A percentile compares a stretch with the other conserved stretches of the same genome.
phyloP scores from a whole-genome alignment of 2,888 invertebrate species.

The Teleogryllus oceanicus region DNA sequence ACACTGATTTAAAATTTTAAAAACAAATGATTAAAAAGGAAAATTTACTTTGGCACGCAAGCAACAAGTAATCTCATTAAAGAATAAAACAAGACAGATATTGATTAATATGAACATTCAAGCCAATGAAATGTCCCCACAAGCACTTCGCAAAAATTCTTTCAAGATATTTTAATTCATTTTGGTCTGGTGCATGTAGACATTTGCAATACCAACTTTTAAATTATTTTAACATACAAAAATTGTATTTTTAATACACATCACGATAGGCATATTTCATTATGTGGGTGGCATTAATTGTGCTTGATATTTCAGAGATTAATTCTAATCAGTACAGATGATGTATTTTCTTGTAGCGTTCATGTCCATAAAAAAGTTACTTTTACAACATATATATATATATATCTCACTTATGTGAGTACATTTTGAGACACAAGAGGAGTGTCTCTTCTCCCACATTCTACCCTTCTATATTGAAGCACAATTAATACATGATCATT shows the following conservation, averaged over 20 bases:
- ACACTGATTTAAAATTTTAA: conserved; percentile 18
- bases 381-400: conserved; percentile 18
- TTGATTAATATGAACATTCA: conserved; percentile 27
- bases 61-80: conserved; percentile 21
- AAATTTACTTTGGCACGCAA: conserved; percentile 30
- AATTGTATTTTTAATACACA: background rate
- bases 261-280: background rate
- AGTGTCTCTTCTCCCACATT: background rate
- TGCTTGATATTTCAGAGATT: background rate
- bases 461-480: background rate
- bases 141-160: conserved; percentile 33
- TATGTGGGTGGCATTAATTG: background rate
- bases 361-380: conserved; percentile 19
- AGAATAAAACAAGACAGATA: conserved; percentile 28
- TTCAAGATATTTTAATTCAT: conserved; percentile 37
- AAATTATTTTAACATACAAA: conserved; percentile 11
- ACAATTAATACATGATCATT: conserved; percentile 26
- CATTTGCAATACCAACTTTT: background rate
- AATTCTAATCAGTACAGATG: conserved; percentile 22
- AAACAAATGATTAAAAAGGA: conserved; percentile 23
- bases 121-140: conserved; percentile 37
- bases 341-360: conserved; percentile 3
- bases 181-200: background rate
- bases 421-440: background rate
- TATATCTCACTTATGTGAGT: conserved; percentile 12